Conservation (phyloP, 2,113 vertebrate species). For the Bufo bufo region DNA sequence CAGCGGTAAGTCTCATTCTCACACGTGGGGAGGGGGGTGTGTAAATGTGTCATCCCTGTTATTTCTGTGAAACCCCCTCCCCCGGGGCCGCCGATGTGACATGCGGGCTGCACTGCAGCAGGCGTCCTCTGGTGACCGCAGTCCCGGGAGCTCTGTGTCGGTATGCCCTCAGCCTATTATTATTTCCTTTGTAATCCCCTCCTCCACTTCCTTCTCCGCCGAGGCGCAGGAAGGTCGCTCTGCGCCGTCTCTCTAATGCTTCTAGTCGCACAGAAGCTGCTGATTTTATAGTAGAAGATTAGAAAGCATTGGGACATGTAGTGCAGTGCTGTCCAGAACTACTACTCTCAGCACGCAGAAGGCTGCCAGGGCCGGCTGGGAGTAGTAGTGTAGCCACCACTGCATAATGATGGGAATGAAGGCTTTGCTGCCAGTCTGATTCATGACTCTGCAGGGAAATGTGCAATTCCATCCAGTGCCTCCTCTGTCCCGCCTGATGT, state of each 20-base stretch:
- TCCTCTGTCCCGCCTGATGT: no score
- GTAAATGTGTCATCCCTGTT: neutral
- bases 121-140: neutral
- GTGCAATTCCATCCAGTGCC: no score
- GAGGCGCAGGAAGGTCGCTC: no score
- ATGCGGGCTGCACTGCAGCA: neutral
- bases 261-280: no score
- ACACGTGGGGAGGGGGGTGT: slow-evolving; percentile 3
- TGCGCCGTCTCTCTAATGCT: no score
- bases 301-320: no score
- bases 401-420: neutral
- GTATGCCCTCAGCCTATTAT: neutral
- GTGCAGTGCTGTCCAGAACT: neutral
- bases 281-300: no score
- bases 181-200: slow-evolving; percentile 31
- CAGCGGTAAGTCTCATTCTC: neutral
- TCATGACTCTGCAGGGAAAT: neutral
- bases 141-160: neutral
- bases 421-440: neutral
- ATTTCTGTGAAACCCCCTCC: neutral
- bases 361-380: neutral
- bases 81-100: neutral
- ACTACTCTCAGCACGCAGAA: neutral
- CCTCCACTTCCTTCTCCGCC: slow-evolving; percentile 11
- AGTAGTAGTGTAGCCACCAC: neutral